Evolutionary conservation across 1,140 invertebrate species (phyloP), one percentile per base, ranked within the genome.

Genomic region (Meteorus sp.): DNA sequence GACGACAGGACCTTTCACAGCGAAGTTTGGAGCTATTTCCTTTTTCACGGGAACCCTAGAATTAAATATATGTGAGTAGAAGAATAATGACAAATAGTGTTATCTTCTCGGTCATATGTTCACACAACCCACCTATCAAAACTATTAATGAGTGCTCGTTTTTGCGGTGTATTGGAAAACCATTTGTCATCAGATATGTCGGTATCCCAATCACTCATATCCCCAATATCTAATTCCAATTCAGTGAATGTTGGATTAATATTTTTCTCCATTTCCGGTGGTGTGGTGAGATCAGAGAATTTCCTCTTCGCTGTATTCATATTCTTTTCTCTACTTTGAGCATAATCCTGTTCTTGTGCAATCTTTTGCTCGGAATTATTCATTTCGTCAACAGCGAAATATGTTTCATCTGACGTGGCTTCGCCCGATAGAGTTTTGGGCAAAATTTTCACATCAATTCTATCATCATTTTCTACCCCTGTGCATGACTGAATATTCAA

Each of bases 1-100:
- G 8, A 77, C 64, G 23, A 71, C 50, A 57, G 69, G 70, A 22
- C 67, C 66, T 63, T 70, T 67, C 50, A 71, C 72, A 19, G 61
- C 66, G 58, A 62, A 62, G 11, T 63, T 15, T n/a, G 68, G 58
- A 62, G 55, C 67, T 41, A 35, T 20, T 27, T 51, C 19, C 3
- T 61, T 60, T 53, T 64, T 68, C 31, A 52, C 48, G 23, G 54
- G 53, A 56, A 55, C 5, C 45, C 71, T 73, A 55, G n/a, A 6
- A 45, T 0, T 1, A 53, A 15, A 25, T 27, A 29, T 53, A 44
- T 22, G 31, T 15, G 29, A 25, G 13, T 44, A 35, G 13, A 6
- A 8, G 29, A 33, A 39, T n/a, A 44, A 39, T 25, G 22, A 53
- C 41, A 9, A n/a, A n/a, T 47, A 47, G 2, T 44, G 33, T 19